A percentile compares a stretch with the other conserved stretches of the same genome.
Evolutionary conservation across 2,797 vertebrate species (phyloP).

Genomic region (Pseudomugil tenellus): DNA sequence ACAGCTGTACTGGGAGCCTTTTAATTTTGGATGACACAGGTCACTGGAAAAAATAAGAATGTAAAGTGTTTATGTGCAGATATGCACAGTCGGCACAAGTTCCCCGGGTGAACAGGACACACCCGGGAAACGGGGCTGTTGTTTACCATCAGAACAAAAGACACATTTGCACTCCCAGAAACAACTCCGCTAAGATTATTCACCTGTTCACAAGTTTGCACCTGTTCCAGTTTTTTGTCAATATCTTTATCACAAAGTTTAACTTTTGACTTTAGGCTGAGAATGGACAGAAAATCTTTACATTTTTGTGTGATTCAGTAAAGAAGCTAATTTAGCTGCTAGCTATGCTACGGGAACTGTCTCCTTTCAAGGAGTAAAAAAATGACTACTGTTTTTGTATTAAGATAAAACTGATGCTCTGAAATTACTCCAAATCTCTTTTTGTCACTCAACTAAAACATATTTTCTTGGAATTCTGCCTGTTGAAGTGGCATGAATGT

Average conservation of each 20-base stretch:
- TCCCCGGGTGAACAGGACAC: constrained; percentile 30
- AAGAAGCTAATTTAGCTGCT: not conserved
- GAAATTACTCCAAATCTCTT: no score
- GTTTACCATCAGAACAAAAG: constrained; percentile 42
- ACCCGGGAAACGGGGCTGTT: constrained; percentile 10
- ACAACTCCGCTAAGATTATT: constrained; percentile 14
- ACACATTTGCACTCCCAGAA: constrained; percentile 31
- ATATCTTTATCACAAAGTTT: not conserved
- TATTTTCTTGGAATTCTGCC: no score
- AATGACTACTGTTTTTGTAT: no score
- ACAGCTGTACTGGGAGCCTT: constrained; percentile 31
- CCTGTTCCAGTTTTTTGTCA: constrained; percentile 27
- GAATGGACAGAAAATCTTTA: not conserved
- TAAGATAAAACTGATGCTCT: no score
- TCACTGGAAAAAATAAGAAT: constrained; percentile 45
- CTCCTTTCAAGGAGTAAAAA: no score
- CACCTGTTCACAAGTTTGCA: constrained; percentile 29
- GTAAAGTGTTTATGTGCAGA: constrained; percentile 46
- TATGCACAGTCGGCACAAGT: constrained; percentile 7
- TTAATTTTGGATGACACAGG: constrained; percentile 32
- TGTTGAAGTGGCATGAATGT: no score
- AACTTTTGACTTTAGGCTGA: not conserved
- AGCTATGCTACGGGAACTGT: not conserved
- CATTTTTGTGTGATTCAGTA: not conserved
- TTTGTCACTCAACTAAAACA: not conserved